Evolutionary conservation across 1,140 invertebrate genomes (phyloP).

Genomic region (Lucilia cuprina): DNA sequence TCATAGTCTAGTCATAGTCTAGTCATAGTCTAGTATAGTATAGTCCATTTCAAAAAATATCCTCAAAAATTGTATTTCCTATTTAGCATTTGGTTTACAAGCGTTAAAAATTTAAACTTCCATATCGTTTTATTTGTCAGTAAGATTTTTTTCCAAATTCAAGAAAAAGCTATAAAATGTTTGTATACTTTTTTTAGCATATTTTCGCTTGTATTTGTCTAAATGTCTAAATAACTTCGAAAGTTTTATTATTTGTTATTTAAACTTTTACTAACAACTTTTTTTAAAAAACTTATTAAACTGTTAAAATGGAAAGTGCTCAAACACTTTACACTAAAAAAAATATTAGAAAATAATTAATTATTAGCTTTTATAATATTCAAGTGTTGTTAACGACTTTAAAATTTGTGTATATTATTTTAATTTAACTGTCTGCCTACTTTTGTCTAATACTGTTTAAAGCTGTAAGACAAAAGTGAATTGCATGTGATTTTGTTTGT

Average conservation of each 20-base stretch:
- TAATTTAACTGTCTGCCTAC: too few species aligned
- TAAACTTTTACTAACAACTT: neutral
- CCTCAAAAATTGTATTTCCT: neutral
- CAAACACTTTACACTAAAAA: neutral
- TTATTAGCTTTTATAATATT: neutral
- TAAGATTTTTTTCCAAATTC: neutral
- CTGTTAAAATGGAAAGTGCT: too few species aligned
- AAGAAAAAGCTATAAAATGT: neutral
- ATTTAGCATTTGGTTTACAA: neutral
- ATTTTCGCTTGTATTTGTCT: conserved; percentile 16
- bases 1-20: too few species aligned
- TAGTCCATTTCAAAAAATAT: too few species aligned
- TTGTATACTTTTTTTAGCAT: neutral
- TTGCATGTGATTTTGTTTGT: neutral
- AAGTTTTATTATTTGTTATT: conserved; percentile 23
- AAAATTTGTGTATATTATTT: too few species aligned
- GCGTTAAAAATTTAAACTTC: neutral
- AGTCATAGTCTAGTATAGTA: too few species aligned
- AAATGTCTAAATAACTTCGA: conserved; percentile 20
- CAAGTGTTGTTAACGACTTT: too few species aligned
- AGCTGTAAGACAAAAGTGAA: neutral
- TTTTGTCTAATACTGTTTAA: too few species aligned
- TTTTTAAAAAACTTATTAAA: too few species aligned
- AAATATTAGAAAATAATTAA: neutral
- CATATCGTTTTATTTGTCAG: neutral